These are phyloP conservation scores for Hassar affinis DNA, from an alignment of 2,113 vertebrate species.

Conservation along the genomic window DNA sequence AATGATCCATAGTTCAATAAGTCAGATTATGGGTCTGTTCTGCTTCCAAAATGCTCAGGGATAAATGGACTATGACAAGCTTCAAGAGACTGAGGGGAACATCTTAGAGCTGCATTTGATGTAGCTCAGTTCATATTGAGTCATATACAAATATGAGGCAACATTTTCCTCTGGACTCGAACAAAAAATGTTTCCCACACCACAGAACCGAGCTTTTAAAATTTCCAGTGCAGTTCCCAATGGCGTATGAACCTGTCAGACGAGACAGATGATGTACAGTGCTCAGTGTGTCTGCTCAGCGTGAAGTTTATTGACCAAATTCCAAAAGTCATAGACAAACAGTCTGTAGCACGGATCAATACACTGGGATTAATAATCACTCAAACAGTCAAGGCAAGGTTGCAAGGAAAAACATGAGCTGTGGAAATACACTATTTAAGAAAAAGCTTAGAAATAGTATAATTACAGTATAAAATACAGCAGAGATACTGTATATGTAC, in stretches of 20 bases:
- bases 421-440: neutral
- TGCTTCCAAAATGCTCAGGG: neutral
- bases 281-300: neutral
- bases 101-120: neutral
- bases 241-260: neutral
- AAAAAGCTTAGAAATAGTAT: neutral
- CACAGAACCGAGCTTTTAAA: neutral
- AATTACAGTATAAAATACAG: no score
- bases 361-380: neutral
- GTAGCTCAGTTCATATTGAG: no score
- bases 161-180: neutral
- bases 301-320: neutral
- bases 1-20: no score
- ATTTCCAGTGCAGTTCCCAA: neutral
- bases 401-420: neutral
- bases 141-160: neutral
- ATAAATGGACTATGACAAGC: neutral
- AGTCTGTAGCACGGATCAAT: neutral
- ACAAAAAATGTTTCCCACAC: neutral
- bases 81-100: neutral
- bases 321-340: conserved; percentile 6
- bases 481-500: neutral
- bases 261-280: neutral
- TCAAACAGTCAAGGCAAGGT: neutral
- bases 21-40: neutral